Percentiles rank a stretch among this genome's conserved stretches.
Conservation (phyloP, 2,888 invertebrate species). For the Pimpla rufipes region DNA sequence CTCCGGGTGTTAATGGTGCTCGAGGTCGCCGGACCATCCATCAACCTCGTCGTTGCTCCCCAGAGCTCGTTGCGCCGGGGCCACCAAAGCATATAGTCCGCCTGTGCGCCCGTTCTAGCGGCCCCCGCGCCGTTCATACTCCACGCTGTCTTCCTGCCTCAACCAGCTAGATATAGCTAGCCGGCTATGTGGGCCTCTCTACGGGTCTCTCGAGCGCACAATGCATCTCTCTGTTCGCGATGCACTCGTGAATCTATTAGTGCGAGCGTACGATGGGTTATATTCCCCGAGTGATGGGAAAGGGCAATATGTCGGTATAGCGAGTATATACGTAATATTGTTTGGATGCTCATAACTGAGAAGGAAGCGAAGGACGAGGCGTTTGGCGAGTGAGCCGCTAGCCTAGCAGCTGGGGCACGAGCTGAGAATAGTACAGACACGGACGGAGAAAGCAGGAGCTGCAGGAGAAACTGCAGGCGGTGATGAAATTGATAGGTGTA, state of each 20-base stretch:
- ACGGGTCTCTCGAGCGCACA: constrained; percentile 65
- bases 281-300: constrained; percentile 65
- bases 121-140: constrained; percentile 43
- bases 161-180: constrained; percentile 24
- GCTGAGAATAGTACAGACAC: constrained; percentile 26
- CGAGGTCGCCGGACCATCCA: constrained; percentile 77
- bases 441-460: constrained; percentile 37
- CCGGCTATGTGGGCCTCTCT: constrained; percentile 39
- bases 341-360: constrained; percentile 42
- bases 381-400: constrained; percentile 29
- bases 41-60: constrained; percentile 75
- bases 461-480: constrained; percentile 47
- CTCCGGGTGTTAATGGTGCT: constrained; percentile 79
- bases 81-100: constrained; percentile 59
- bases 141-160: constrained; percentile 57
- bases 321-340: constrained; percentile 14
- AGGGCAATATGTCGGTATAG: constrained; percentile 24
- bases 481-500: constrained; percentile 63
- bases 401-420: constrained; percentile 15
- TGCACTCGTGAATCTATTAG: constrained; percentile 79
- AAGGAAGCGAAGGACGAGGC: constrained; percentile 13
- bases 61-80: constrained; percentile 55
- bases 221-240: constrained; percentile 70
- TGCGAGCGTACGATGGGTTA: constrained; percentile 75
- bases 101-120: constrained; percentile 49